Base-by-base conservation (phyloP, 2,113 vertebrate species). In the Ibidorhyncha struthersii region DNA sequence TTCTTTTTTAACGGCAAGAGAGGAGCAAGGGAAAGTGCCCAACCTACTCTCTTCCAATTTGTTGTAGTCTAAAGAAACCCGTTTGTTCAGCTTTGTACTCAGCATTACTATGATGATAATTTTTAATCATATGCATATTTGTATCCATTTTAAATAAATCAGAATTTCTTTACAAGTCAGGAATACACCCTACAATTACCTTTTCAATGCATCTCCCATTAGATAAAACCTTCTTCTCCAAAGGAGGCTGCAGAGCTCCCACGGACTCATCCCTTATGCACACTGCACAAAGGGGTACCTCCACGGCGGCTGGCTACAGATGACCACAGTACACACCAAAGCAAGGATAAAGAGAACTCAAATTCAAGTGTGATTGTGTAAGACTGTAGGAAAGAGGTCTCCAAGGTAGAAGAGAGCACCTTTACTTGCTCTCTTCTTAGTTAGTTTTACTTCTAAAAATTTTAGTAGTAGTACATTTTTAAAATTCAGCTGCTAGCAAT, bases 401-500 rank as follows among this genome's bases (percentile, higher is more conserved):
- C 23, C 1, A 23, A 88, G 27, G 47, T 7, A 66, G 36, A 29
- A 56, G 45, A 53, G 20, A 86, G 65, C 82, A 89, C 88, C 89
- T 92, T 79, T 45, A 65, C 61, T 92, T 38, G 14, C 45, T 45
- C 43, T 45, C 43, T 45, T 45, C 43, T 45, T 16, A 45, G 47
- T 86, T 84, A 59, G 66, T 74, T 82, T 81, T 77, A 55, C 91
- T 91, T 53, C 71, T 94, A 72, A 94, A 85, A 89, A 47, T 94
- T 96, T 84, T 65, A 94, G 12, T 10, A 88, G 86, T 58, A 26
- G 84, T 88, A 58, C 96, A 97, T 97, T 96, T 97, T 97, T 96
- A 76, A 90, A 95, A 94, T 58, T 55, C 58, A 86, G 97, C 93
- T 97, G 85, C 91, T 55, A 81, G 91, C 70, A 82, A 91, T 93